Evolutionary conservation across 2,888 invertebrate species (phyloP), one percentile per base, ranked within the genome.

Genomic region (Andrena bucephala): DNA sequence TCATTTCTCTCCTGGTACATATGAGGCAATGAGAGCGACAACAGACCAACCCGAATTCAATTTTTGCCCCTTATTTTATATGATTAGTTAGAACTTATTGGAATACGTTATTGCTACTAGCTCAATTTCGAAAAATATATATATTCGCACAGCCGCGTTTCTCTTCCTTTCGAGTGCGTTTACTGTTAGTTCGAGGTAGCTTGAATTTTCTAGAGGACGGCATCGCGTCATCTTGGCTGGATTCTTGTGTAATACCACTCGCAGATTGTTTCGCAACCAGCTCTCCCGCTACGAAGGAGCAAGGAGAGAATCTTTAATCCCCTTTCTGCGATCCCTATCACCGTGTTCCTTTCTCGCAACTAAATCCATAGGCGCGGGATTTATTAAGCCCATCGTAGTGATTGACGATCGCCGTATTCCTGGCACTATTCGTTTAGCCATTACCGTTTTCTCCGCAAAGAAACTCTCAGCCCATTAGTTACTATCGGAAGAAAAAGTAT

Each of bases 261-360:
- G 73, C 54, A 82, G 65, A 85, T 68, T 77, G 75, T 81, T 83
- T 81, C 77, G 82, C 67, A 87, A 86, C 48, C 8, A 29, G 13
- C 16, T 29, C 24, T 65, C 54, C 8, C 74, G 16, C 31, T 52
- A 27, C 13, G 16, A 48, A 5, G 8, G n/a, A 3, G 6, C 10
- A n/a, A 29, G 4, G 3, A n/a, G 16, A n/a, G 48, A 31, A 62
- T 62, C 27, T 63, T 33, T 50, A 10, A 27, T 42, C 33, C 60
- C 33, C 42, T 31, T 65, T 70, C 42, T 69, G 59, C 57, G 42
- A 66, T 69, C 24, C 24, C 20, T 50, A 20, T 29, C 13, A 16
- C 8, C 7, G 62, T 6, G n/a, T 42, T 42, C n/a, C 4, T 57
- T 50, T 27, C 63, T 62, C 31, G n/a, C 5, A 13, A 27, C 20